Base-by-base conservation (phyloP, 1,140 invertebrate species). In the Condylostylus longicornis region DNA sequence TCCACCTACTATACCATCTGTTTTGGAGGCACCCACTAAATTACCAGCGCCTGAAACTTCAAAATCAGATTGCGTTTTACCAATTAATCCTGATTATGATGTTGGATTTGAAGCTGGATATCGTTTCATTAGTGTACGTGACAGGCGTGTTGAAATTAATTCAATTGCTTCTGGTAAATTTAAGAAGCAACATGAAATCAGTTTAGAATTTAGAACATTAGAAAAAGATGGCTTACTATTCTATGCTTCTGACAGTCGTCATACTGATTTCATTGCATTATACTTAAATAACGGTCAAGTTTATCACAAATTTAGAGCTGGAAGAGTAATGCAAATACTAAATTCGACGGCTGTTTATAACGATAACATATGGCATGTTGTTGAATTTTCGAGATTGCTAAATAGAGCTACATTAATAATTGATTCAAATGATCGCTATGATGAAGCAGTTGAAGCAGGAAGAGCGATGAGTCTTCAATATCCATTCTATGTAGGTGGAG, bases 291-390 rank as follows among this genome's bases (percentile, higher is more conserved):
- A 83, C 27, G 88, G 88, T 29, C 69, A 70, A 53, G 79, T 87
- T 12, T 53, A 74, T 34, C 86, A 78, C 48, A 64, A 68, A 3
- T 86, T 79, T 48, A 74, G 79, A 46, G 82, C 75, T 59, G 84
- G 82, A 20, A 72, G 64, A 14, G 79, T 74, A n/a, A 60, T 71
- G 1, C 76, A 69, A 0, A 42, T 64, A 0, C 55, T 93, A 0
- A 51, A 58, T 32, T 71, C 69, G 2, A 49, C 66, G 1, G 49
- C 55, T 2, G 64, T 62, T 9, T 77, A 87, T 40, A 81, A 87
- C 46, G 89, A 96, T 57, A 77, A 78, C 7, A 52, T 77, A 22
- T 97, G 91, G 93, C 93, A 98, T 53, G 74, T 66, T 0, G 69
- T 82, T 1, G 63, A 64, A 10, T 70, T 82, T 45, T 74, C 68